Evolutionary conservation across 1,140 invertebrate genomes (phyloP).

Genomic region (Rhyzopertha dominica): DNA sequence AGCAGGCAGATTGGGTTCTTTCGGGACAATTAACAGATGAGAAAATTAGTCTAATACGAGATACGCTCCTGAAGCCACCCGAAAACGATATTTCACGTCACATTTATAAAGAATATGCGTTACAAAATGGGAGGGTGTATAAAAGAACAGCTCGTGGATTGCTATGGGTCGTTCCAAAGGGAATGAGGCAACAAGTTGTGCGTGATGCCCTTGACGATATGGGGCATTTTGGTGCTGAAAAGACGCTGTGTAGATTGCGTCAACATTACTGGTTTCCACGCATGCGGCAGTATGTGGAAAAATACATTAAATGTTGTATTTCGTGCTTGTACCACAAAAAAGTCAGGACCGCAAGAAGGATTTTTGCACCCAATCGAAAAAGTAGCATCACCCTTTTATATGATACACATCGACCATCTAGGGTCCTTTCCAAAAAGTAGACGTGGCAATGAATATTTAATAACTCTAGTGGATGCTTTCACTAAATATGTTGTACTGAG

Average conservation of each 20-base stretch:
- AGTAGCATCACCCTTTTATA: slow-evolving; percentile 22
- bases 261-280: slow-evolving; percentile 38
- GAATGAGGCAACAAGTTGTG: slow-evolving; percentile 31
- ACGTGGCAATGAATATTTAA: slow-evolving; percentile 18
- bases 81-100: slow-evolving; percentile 18
- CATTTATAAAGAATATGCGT: slow-evolving; percentile 29
- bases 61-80: slow-evolving; percentile 16
- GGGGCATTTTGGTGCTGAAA: slow-evolving; percentile 37
- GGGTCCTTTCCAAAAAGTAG: slow-evolving; percentile 28
- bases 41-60: slow-evolving; percentile 10
- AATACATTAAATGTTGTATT: slow-evolving; percentile 24
- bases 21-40: slow-evolving; percentile 19
- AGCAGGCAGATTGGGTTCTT: slow-evolving; percentile 19
- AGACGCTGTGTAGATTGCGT: slow-evolving; percentile 29
- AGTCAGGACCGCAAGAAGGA: slow-evolving; percentile 28
- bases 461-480: slow-evolving; percentile 18
- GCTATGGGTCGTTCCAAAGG: slow-evolving; percentile 37
- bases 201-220: slow-evolving; percentile 36
- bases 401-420: slow-evolving; percentile 31
- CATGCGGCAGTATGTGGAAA: slow-evolving; percentile 34
- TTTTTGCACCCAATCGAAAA: slow-evolving; percentile 31
- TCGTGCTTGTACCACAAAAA: slow-evolving; percentile 24
- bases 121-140: slow-evolving; percentile 32
- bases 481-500: slow-evolving; percentile 17
- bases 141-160: slow-evolving; percentile 25